phyloP scores from a whole-genome alignment of 2,888 invertebrate genomes.

The Cetonia aurata region DNA sequence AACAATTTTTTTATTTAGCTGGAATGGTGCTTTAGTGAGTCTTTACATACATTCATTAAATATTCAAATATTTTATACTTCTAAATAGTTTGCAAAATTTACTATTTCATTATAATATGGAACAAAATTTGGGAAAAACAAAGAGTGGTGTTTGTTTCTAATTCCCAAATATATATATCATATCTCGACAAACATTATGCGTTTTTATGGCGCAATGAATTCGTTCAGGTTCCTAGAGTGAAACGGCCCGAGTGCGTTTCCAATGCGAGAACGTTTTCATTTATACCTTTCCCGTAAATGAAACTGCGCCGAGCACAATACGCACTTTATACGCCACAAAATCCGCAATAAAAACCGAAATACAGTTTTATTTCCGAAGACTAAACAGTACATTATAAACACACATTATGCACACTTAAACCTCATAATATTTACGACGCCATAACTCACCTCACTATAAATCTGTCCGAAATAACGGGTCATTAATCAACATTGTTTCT shows the following conservation, averaged over 20 bases:
- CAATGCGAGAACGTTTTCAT: slow-evolving; percentile 15
- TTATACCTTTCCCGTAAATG: slow-evolving; percentile 31
- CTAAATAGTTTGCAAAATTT: no score
- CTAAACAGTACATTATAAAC: slow-evolving; percentile 46
- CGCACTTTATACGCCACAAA: slow-evolving; percentile 28
- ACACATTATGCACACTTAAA: slow-evolving; percentile 45
- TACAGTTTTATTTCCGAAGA: slow-evolving; percentile 40
- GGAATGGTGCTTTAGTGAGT: no score
- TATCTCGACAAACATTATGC: no score
- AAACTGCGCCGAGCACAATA: slow-evolving; percentile 20
- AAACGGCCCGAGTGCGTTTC: background rate
- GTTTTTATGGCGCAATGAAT: no score
- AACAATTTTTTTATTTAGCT: no score
- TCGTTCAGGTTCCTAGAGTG: background rate
- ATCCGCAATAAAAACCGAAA: slow-evolving; percentile 41
- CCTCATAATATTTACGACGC: slow-evolving; percentile 59
- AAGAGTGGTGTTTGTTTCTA: no score
- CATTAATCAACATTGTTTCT: slow-evolving; percentile 65
- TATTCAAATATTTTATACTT: no score
- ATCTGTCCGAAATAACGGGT: slow-evolving; percentile 61
- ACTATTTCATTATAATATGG: no score
- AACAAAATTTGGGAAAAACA: no score
- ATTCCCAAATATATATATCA: no score
- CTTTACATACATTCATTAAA: no score
- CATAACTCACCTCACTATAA: slow-evolving; percentile 63